Evolutionary conservation across 2,888 invertebrate genomes (phyloP).

Genomic region (Campoletis raptor): DNA sequence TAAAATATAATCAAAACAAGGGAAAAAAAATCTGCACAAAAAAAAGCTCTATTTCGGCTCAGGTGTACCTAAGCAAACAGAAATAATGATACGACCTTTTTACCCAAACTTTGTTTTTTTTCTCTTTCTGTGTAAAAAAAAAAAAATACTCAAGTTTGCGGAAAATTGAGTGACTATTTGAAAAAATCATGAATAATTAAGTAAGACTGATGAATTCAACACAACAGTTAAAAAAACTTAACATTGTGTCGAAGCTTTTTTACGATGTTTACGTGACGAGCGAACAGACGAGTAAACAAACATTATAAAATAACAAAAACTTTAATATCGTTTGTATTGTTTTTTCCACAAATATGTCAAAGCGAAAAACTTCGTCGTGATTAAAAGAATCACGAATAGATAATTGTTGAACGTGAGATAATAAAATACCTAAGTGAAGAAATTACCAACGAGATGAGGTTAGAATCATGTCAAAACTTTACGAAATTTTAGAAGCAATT

Average conservation of each 20-base stretch:
- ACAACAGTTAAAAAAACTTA: conserved; percentile 1
- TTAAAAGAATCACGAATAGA: not conserved
- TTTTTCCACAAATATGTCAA: not conserved
- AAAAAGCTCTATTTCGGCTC: conserved; percentile 23
- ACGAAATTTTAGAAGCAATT: not conserved
- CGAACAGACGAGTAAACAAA: conserved; percentile 3
- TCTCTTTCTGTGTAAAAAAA: not conserved
- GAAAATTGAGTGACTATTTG: not conserved
- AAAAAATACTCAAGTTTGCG: not conserved
- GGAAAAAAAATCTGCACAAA: not conserved
- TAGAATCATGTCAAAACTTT: not conserved
- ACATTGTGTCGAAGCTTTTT: not conserved
- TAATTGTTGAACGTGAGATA: not conserved
- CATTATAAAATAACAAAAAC: conserved; percentile 1
- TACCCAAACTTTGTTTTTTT: not conserved
- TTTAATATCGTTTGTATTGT: not conserved
- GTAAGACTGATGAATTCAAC: not conserved
- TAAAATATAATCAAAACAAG: not conserved
- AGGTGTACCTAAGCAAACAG: not conserved
- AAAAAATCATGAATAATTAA: conserved; percentile 37
- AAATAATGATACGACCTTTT: not conserved
- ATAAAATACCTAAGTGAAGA: not conserved
- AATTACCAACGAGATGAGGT: not conserved
- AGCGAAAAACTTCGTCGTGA: not conserved
- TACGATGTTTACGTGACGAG: conserved; percentile 11